Percentiles rank a stretch among this genome's conserved stretches.
Evolutionary conservation across 2,888 invertebrate species (phyloP).

Genomic region (Xestia xanthographa): DNA sequence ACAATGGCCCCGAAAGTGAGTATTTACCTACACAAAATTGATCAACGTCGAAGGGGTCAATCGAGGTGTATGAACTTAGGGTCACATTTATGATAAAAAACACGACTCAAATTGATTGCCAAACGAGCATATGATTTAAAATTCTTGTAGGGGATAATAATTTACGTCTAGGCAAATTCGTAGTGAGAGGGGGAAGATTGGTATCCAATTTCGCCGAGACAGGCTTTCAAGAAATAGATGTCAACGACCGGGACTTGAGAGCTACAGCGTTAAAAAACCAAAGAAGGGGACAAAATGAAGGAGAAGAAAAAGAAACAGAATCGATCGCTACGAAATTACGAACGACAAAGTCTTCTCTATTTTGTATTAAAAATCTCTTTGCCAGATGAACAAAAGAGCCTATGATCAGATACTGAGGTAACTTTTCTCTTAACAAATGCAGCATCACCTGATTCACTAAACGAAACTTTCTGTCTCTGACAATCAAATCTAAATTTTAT

Average conservation of each 20-base stretch:
- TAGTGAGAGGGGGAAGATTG: not conserved
- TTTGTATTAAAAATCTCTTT: not conserved
- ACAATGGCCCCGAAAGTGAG: not conserved
- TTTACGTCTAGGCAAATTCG: constrained; percentile 35
- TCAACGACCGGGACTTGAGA: constrained; percentile 35
- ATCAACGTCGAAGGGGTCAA: constrained; percentile 24
- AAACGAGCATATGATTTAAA: constrained; percentile 24
- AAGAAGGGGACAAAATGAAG: not conserved
- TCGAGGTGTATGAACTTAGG: constrained; percentile 42
- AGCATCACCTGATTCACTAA: not conserved
- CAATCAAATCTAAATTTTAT: not conserved
- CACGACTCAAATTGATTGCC: constrained; percentile 21
- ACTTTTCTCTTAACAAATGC: not conserved
- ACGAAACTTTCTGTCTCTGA: not conserved
- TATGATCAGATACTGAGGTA: not conserved
- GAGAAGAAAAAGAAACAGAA: not conserved
- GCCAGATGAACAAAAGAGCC: not conserved
- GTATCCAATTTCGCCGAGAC: constrained; percentile 40
- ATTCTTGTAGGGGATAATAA: constrained; percentile 2
- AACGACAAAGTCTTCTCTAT: not conserved
- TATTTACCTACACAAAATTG: constrained; percentile 12
- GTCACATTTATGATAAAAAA: constrained; percentile 52
- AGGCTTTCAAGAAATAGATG: constrained; percentile 14
- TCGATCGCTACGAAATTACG: not conserved
- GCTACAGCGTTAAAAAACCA: not conserved